Conservation (phyloP, 2,888 invertebrate species). For the Leucophenga maculata region DNA sequence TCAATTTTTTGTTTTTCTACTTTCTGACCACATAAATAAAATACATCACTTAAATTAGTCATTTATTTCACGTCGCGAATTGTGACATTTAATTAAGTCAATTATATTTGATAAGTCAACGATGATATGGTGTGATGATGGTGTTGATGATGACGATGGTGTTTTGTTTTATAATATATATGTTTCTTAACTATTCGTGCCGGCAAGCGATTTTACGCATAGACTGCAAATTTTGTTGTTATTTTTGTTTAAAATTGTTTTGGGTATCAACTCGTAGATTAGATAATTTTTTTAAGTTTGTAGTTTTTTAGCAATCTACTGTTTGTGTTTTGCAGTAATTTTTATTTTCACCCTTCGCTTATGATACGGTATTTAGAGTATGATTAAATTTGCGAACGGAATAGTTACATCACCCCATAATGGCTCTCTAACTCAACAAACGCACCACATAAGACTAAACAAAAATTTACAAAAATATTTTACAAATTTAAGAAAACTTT, state of each 20-base stretch:
- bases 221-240: background rate
- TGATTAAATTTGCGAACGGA: no score
- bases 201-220: background rate
- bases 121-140: background rate
- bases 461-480: no score
- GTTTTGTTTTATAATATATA: no score
- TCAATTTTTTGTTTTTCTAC: background rate
- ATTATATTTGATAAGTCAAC: slow-evolving; percentile 5
- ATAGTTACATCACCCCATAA: no score
- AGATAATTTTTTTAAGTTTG: background rate
- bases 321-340: background rate
- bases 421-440: no score
- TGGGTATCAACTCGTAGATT: background rate
- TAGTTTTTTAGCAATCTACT: background rate
- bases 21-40: background rate
- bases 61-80: background rate
- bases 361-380: no score
- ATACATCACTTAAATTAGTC: background rate
- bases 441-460: no score
- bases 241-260: background rate
- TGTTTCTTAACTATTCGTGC: no score
- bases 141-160: background rate
- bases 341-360: no score
- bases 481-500: no score
- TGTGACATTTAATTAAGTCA: slow-evolving; percentile 1